Evolutionary conservation across 2,888 invertebrate genomes (phyloP), one percentile per base, ranked within the genome.

Genomic region (Netelia virgata): DNA sequence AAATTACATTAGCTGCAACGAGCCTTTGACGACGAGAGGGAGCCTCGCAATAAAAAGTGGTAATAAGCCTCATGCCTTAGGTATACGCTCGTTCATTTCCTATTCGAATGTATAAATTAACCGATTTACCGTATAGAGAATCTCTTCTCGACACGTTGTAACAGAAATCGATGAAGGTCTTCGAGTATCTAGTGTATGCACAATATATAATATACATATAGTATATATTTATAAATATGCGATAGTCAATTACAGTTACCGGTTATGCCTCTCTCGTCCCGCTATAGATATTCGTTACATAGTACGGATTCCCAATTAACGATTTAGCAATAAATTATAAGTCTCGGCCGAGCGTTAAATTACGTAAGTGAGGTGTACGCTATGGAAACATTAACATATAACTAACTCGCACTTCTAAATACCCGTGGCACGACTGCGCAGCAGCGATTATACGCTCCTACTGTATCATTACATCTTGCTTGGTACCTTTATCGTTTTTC

Each of bases 291-390:
- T 28, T 66, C 43, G 18, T 55, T 61, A 20, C 61, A 43, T 43
- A 43, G 18, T 36, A 43, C 59, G 59, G 50, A 61, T 43, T 47
- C 3, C 84, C 83, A 89, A 89, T 91, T 90, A 90, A 88, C 86
- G 85, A 87, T 87, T 88, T 87, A 86, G 90, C 87, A 88, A 90
- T 90, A 90, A 90, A 90, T 91, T 90, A 89, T 84, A 80, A 85
- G 86, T 86, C 86, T 86, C 89, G 87, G 87, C 86, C 88, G 87
- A 86, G 86, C 87, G 86, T 75, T 82, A 68, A 84, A 85, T 89
- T 90, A 90, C 88, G 88, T 87, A 89, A 90, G 84, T 77, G 69
- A 53, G 64, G 77, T 88, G 53, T 70, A 74, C 68, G 55, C 50
- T 36, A 28, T 36, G 28, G 63, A 64, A 77, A 70, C 69, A 81